Evolutionary conservation across 2,888 invertebrate genomes (phyloP), one percentile per base, ranked within the genome.

Genomic region (Achlya flavicornis): DNA sequence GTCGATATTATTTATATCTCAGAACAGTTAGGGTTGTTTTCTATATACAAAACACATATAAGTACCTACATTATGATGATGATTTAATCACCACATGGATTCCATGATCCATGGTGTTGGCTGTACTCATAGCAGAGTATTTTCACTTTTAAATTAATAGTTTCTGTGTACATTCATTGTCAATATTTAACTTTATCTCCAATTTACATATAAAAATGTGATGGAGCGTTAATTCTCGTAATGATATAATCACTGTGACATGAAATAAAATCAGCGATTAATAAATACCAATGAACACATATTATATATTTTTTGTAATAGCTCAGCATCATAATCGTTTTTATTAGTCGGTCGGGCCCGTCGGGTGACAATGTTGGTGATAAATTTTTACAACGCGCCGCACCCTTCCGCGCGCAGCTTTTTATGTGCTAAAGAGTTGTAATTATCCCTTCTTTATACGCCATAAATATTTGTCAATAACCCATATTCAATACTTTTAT

Each of bases 391-490:
- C 86, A 87, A 79, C 87, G 79, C 77, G 78, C 74, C 87, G 85
- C 92, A 91, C 91, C 93, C 92, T 91, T 92, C 87, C 83, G 81
- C 74, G 76, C 77, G 79, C 70, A 78, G 82, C 86, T 90, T 92
- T 93, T 92, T 93, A 92, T 89, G 89, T 86, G 88, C 87, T 88
- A 93, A 93, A 93, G 92, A 93, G 92, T 92, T 93, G 91, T 93
- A 93, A 93, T 93, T 93, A 93, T 92, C 88, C 90, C 89, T 90
- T 92, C 86, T 92, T 92, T 91, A 92, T 93, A 90, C 88, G 87
- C 88, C 89, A 92, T 93, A 92, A 93, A 92, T 92, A 92, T 93
- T 92, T 92, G 92, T 92, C 92, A 93, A 92, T 92, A 92, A 91
- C 89, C 90, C 88, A 85, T 90, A 88, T 85, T 91, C 87, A 90